Percentiles rank a stretch among this genome's conserved stretches.
These are phyloP conservation scores for Leptinotarsa texana DNA, from an alignment of 1,140 invertebrate species.

Conservation along the genomic window DNA sequence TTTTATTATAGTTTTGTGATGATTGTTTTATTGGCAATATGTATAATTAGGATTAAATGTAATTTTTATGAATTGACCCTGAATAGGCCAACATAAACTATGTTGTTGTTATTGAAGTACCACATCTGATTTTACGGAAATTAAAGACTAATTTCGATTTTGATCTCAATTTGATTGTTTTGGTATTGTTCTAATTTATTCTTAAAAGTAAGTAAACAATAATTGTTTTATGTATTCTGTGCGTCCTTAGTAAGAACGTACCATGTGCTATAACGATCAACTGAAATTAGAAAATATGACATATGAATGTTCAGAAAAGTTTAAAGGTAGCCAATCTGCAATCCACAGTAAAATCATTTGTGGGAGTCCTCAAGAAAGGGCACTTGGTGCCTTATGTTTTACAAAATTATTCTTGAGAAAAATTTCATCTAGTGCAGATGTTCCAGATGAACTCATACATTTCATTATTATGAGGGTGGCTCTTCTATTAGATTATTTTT, in stretches of 20 bases:
- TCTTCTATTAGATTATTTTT: no score
- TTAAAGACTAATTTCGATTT: constrained; percentile 4
- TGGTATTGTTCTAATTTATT: constrained; percentile 3
- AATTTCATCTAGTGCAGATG: no score
- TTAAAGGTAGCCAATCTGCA: no score
- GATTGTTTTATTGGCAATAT: constrained; percentile 3
- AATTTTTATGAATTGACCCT: constrained; percentile 4
- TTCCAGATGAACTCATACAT: no score
- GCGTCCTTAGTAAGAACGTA: neutral
- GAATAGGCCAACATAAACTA: neutral
- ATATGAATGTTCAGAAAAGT: no score
- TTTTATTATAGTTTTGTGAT: neutral
- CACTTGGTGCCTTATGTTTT: no score
- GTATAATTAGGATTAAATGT: neutral
- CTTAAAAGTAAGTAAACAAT: neutral
- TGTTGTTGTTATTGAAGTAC: neutral
- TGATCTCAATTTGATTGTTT: constrained; percentile 4
- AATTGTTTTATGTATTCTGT: neutral
- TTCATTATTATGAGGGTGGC: no score
- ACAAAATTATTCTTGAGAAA: no score
- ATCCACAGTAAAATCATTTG: no score
- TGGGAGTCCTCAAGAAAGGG: no score
- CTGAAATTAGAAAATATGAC: no score
- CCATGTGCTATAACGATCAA: no score
- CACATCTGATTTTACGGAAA: constrained; percentile 3